Base-by-base conservation (phyloP, 2,113 vertebrate species). In the Anhinga anhinga region DNA sequence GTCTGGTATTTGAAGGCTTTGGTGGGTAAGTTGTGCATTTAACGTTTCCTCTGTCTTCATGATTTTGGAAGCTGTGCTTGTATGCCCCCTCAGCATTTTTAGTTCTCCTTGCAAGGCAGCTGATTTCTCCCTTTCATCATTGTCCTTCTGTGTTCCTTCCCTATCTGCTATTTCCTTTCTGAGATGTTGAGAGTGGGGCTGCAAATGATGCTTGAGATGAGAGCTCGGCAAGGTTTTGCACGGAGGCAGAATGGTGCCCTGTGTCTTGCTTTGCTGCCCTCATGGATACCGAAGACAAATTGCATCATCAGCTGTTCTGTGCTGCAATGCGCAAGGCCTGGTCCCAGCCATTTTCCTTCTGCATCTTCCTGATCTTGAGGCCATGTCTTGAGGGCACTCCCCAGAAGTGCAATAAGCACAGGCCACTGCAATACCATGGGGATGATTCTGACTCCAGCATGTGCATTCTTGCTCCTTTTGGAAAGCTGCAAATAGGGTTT, bases 321-420 rank as follows among this genome's bases (percentile, higher is more conserved):
- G 80, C 42, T 86, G 42, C 4, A 7, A 7, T 10, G 42, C 42
- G 15, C 61, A 92, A 55, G 58, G 4, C 13, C 10, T 26, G 47
- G 13, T 73, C 23, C 38, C 26, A 72, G 79, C 7, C 67, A 3
- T 69, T 61, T 72, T 73, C 30, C 34, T 83, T 69, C 62, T 38
- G 15, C 27, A n/a, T 45, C 67, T 81, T 73, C 45, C 65, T 74
- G 27, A 67, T 66, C 55, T 19, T 49, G 23, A 61, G 16, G n/a
- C 52, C 20, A 2, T 19, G 30, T 40, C 40, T 77, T 65, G n/a
- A 38, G 29, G 52, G 19, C 0, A 0, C 22, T 90, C 3, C n/a
- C 42, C 13, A 58, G 65, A 88, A 55, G 3, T 12, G 50, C 72
- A 32, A 56, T 65, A 73, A 77, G 13, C 26, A 52, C n/a, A 71